Conservation (phyloP, 2,888 invertebrate species). For the Hemistola chrysoprasaria region DNA sequence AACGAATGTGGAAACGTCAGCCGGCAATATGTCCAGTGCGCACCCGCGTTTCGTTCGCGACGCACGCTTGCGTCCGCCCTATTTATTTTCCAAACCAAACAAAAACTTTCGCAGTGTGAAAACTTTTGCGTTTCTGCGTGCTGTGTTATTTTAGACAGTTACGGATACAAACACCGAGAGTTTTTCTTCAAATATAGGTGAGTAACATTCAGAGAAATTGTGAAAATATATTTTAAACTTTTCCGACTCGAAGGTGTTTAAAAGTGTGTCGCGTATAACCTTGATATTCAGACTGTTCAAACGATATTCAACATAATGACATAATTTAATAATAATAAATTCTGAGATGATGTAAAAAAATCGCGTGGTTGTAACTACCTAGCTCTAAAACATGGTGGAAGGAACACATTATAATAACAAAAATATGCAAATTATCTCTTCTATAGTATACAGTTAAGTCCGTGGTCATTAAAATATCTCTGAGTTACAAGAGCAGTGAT, state of each 20-base stretch:
- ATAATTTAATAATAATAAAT: conserved; percentile 8
- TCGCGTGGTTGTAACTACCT: neutral
- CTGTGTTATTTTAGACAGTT: conserved; percentile 32
- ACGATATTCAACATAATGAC: conserved; percentile 6
- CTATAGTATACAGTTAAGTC: too few relatives aligned
- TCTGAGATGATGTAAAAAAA: conserved; percentile 4
- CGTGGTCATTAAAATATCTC: too few relatives aligned
- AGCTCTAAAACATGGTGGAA: neutral
- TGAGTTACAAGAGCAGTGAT: too few relatives aligned
- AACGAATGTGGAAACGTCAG: conserved; percentile 10
- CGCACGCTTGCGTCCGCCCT: conserved; percentile 40
- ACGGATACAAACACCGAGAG: neutral
- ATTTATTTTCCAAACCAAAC: conserved; percentile 40
- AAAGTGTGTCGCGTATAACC: conserved; percentile 9
- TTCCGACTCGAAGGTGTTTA: conserved; percentile 12
- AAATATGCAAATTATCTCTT: too few relatives aligned
- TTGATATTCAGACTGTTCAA: conserved; percentile 17
- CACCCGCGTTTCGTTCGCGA: conserved; percentile 45
- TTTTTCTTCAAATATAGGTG: conserved; percentile 3
- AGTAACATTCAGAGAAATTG: conserved; percentile 3
- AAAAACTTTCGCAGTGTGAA: conserved; percentile 36
- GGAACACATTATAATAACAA: too few relatives aligned
- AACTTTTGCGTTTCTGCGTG: conserved; percentile 34
- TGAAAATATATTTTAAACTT: conserved; percentile 4
- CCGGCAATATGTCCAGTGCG: conserved; percentile 42